Evolutionary conservation across 2,113 vertebrate genomes (phyloP).

Genomic region (Triplophysa tibetana): DNA sequence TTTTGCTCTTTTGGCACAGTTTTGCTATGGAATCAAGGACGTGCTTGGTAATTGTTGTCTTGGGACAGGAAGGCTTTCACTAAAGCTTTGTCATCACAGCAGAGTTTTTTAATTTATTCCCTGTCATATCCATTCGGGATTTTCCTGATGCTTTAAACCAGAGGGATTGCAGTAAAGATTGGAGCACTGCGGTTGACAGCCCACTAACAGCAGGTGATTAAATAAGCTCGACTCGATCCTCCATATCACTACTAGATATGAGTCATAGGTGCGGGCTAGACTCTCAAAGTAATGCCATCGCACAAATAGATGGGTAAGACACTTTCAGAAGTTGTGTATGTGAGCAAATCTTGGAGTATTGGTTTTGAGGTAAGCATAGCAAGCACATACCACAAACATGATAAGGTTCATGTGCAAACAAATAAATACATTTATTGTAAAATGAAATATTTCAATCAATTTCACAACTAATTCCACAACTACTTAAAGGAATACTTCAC

Average conservation of each 20-base stretch:
- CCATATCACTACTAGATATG: not conserved
- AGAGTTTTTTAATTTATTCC: conserved; percentile 13
- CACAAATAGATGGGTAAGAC: not conserved
- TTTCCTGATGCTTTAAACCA: conserved; percentile 10
- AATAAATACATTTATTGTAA: too few species aligned
- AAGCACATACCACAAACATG: not conserved
- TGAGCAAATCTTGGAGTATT: not conserved
- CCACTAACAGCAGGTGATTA: not conserved
- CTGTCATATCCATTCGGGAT: conserved; percentile 14
- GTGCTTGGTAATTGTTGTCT: not conserved
- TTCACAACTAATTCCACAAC: too few species aligned
- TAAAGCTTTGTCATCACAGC: not conserved
- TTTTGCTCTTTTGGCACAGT: not conserved
- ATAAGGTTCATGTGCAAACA: too few species aligned
- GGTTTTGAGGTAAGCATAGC: not conserved
- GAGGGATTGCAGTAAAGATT: conserved; percentile 13
- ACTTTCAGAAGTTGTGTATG: not conserved
- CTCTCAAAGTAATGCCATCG: not conserved
- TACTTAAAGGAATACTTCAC: too few species aligned
- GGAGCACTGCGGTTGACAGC: not conserved
- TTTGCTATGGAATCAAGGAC: not conserved
- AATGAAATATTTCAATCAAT: too few species aligned
- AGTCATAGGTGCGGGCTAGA: not conserved
- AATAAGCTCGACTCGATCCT: not conserved
- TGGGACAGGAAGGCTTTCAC: not conserved